Conservation (phyloP, 1,140 invertebrate genomes). For the Armadillidium nasatum region DNA sequence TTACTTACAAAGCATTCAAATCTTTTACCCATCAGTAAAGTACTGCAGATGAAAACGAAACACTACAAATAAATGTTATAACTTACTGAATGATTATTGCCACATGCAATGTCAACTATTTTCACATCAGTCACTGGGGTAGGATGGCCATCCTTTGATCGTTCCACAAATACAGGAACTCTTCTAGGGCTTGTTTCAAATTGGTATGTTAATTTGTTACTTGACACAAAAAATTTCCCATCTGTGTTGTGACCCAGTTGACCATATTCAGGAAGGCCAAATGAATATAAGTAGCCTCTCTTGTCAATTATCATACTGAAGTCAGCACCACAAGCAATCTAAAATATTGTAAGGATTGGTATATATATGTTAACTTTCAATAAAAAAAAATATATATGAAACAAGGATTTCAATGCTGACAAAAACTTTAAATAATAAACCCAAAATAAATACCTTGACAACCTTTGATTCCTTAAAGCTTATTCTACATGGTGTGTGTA, state of each 20-base stretch:
- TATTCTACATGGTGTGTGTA: constrained; percentile 62
- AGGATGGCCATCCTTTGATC: constrained; percentile 78
- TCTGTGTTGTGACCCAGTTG: constrained; percentile 88
- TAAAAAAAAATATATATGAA: too few species aligned
- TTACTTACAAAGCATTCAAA: neutral
- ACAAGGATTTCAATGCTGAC: too few species aligned
- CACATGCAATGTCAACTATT: constrained; percentile 83
- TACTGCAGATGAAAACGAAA: neutral
- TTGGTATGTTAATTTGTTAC: constrained; percentile 78
- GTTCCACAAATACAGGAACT: constrained; percentile 80
- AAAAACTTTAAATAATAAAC: too few species aligned
- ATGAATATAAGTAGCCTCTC: constrained; percentile 80
- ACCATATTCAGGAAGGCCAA: constrained; percentile 87
- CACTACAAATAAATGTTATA: neutral
- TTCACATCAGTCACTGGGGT: constrained; percentile 76
- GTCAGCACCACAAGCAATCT: constrained; percentile 78
- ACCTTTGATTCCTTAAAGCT: constrained; percentile 67
- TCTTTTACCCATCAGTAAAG: neutral
- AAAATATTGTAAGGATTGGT: neutral
- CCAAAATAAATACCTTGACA: constrained; percentile 56
- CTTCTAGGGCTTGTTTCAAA: constrained; percentile 78
- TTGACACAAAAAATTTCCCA: constrained; percentile 86
- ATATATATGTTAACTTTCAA: too few species aligned
- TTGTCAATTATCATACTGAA: constrained; percentile 86
- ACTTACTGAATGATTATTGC: constrained; percentile 78